Evolutionary conservation across 2,888 invertebrate species (phyloP).

Genomic region (Meliscaeva auricollis): DNA sequence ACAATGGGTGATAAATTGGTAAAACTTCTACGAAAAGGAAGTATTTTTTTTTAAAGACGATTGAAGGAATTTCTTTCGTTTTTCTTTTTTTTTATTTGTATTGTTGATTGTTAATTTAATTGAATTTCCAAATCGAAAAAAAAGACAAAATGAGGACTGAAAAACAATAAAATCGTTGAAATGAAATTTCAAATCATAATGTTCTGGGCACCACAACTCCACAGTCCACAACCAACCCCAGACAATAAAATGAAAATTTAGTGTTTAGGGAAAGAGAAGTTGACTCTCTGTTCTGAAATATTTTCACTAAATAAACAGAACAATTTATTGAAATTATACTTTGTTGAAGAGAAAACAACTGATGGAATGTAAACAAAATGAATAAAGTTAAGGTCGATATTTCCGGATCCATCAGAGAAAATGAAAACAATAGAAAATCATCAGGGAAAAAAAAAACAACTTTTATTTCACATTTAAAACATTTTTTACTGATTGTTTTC

Average conservation of each 20-base stretch:
- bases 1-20: slow-evolving; percentile 53
- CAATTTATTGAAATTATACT: slow-evolving; percentile 27
- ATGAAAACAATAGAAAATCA: background rate
- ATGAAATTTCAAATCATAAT: slow-evolving; percentile 18
- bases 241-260: background rate
- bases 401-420: background rate
- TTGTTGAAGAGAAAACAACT: background rate
- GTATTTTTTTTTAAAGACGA: background rate
- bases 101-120: slow-evolving; percentile 23
- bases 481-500: background rate
- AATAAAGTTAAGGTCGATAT: background rate
- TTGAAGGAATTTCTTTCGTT: background rate
- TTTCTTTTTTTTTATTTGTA: slow-evolving; percentile 4
- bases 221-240: background rate
- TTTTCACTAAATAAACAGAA: slow-evolving; percentile 10
- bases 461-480: background rate
- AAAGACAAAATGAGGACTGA: slow-evolving; percentile 15
- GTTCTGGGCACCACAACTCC: background rate
- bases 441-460: background rate
- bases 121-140: slow-evolving; percentile 23
- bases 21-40: slow-evolving; percentile 24
- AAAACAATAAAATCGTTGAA: slow-evolving; percentile 38
- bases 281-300: background rate
- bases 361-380: slow-evolving; percentile 21
- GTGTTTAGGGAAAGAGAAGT: background rate